A percentile compares a stretch with the other conserved stretches of the same genome.
These are phyloP conservation scores for Incurvaria masculella DNA, from an alignment of 2,888 invertebrate species.

Conservation along the genomic window DNA sequence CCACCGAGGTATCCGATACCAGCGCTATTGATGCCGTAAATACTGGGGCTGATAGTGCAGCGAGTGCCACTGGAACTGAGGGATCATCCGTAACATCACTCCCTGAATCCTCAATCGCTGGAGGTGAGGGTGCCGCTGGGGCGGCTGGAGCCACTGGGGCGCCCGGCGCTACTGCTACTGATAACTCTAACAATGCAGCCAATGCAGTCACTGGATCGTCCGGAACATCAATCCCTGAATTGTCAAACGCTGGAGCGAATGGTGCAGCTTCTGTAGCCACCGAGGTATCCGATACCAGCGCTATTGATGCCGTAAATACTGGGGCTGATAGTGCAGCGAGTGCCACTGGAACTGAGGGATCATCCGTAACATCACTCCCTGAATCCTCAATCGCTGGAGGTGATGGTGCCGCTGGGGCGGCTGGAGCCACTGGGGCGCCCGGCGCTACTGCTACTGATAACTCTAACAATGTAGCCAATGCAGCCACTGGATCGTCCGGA, in stretches of 20 bases:
- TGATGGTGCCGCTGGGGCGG: not conserved
- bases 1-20: too few species aligned
- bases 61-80: too few species aligned
- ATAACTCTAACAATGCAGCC: too few species aligned
- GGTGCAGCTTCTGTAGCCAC: too few species aligned
- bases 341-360: not conserved
- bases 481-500: not conserved
- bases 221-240: too few species aligned
- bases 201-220: constrained; percentile 29
- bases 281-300: constrained; percentile 25
- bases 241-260: too few species aligned
- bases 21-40: too few species aligned
- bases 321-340: constrained; percentile 4
- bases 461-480: constrained; percentile 11
- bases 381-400: not conserved
- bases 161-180: constrained; percentile 18
- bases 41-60: too few species aligned
- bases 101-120: too few species aligned
- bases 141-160: constrained; percentile 14
- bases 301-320: constrained; percentile 20
- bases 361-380: not conserved
- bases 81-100: too few species aligned
- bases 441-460: constrained; percentile 1
- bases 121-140: constrained; percentile 2
- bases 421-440: not conserved